These are phyloP conservation scores for Hemibagrus guttatus DNA, from an alignment of 2,797 vertebrate genomes.

Conservation along the genomic window DNA sequence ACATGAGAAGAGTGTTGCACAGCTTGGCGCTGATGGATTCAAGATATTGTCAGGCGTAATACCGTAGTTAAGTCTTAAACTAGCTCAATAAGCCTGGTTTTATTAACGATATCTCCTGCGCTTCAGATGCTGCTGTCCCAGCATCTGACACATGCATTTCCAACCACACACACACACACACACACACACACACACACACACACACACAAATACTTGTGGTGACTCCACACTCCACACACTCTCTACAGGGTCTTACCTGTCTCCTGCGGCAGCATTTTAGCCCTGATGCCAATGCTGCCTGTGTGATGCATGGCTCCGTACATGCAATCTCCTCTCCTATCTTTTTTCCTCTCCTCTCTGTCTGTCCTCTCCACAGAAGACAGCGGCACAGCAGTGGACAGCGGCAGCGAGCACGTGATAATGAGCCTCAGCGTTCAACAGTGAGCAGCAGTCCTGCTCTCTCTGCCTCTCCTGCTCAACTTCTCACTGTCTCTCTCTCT, in stretches of 20 bases:
- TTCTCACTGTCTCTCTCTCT: conserved; percentile 38
- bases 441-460: conserved; percentile 36
- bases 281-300: conserved; percentile 74
- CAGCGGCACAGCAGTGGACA: conserved; percentile 42
- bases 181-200: background rate
- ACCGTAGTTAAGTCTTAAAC: conserved; percentile 23
- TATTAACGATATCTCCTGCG: conserved; percentile 14
- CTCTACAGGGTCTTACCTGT: conserved; percentile 72
- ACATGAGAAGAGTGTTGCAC: conserved; percentile 8
- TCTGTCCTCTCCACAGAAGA: conserved; percentile 35
- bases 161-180: conserved; percentile 15
- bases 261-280: conserved; percentile 80
- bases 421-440: conserved; percentile 40
- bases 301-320: conserved; percentile 79
- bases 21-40: conserved; percentile 2
- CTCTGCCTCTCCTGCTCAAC: conserved; percentile 32
- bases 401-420: conserved; percentile 15
- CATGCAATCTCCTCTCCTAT: conserved; percentile 44
- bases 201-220: background rate
- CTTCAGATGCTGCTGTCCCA: background rate
- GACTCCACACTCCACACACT: conserved; percentile 5
- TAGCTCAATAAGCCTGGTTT: conserved; percentile 7
- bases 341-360: conserved; percentile 31
- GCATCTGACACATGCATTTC: conserved; percentile 22
- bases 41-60: conserved; percentile 6